Percentiles rank a stretch among this genome's conserved stretches.
Evolutionary conservation across 2,797 vertebrate species (phyloP).

Genomic region (Malacoraja senta): DNA sequence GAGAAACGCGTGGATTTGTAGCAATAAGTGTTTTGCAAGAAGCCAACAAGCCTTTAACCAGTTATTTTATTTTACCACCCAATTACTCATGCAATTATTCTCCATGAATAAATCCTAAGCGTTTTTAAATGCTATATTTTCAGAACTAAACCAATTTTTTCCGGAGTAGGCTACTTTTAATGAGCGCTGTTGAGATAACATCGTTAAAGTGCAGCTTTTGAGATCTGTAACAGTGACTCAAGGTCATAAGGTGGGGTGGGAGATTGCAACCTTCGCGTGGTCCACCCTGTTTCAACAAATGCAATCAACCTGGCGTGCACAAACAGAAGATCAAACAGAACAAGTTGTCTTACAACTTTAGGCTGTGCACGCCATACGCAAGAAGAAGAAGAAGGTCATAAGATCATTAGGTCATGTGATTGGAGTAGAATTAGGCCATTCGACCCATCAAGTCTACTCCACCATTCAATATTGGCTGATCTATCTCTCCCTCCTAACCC

Average conservation of each 20-base stretch:
- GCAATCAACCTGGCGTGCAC: too few relatives aligned
- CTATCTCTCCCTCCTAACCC: too few relatives aligned
- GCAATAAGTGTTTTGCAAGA: neutral
- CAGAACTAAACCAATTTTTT: neutral
- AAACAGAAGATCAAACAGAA: too few relatives aligned
- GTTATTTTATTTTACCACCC: neutral
- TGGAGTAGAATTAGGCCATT: too few relatives aligned
- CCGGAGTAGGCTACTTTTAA: slow-evolving; percentile 3
- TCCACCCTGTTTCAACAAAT: too few relatives aligned
- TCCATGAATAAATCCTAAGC: neutral
- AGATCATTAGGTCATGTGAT: too few relatives aligned
- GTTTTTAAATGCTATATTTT: neutral
- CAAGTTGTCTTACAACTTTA: too few relatives aligned
- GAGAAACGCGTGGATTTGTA: neutral
- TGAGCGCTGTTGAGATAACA: neutral
- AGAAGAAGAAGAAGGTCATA: too few relatives aligned
- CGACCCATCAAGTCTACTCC: too few relatives aligned
- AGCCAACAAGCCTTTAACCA: neutral
- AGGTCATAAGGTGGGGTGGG: neutral
- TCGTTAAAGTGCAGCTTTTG: neutral
- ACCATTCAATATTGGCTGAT: too few relatives aligned
- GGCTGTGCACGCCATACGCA: too few relatives aligned
- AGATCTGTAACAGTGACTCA: neutral
- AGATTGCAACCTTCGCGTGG: too few relatives aligned
- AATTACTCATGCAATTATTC: neutral